Evolutionary conservation across 2,888 invertebrate species (phyloP), one percentile per base, ranked within the genome.

Genomic region (Drosophila eohydei): DNA sequence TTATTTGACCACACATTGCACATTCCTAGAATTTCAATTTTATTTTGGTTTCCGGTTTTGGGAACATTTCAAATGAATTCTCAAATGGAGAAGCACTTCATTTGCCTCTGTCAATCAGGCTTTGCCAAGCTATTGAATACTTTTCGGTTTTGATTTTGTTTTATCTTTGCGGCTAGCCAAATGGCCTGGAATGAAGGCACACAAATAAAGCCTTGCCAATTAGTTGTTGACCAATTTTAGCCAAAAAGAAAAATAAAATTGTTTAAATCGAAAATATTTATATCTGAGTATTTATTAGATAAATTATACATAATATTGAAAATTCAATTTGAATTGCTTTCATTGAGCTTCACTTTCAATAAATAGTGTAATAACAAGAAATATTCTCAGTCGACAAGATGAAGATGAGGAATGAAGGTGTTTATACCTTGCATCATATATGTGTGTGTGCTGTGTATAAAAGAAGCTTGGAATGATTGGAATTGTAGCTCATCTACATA

Each of bases 1-100:
- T 44, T 40, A n/a, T 40, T 64, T 69, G 58, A 52, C 50, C 58
- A 57, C 64, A 62, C 57, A 65, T 63, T 48, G 46, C 11, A 61
- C 16, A 79, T 81, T 59, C 52, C 64, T 57, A 36, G 74, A 81
- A 66, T 59, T 38, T 64, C 32, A 14, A 57, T 30, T 28, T 30
- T 8, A n/a, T 64, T 67, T 68, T 74, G 60, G 38, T 48, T 66
- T 66, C 58, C 30, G 50, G 51, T 16, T 55, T 64, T 28, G 51
- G 26, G 30, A 56, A 30, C 12, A 43, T 21, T 58, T 58, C 1
- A 50, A 43, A 43, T 38, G 43, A 38, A 34, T 34, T 50, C 16
- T 30, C 30, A 70, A 41, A 48, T 43, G 41, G 26, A n/a, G 41
- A 38, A 41, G 9, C 36, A 58, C 14, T 61, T 66, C 40, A 57